Conservation (phyloP, 2,113 vertebrate species). For the Larimichthys crocea region DNA sequence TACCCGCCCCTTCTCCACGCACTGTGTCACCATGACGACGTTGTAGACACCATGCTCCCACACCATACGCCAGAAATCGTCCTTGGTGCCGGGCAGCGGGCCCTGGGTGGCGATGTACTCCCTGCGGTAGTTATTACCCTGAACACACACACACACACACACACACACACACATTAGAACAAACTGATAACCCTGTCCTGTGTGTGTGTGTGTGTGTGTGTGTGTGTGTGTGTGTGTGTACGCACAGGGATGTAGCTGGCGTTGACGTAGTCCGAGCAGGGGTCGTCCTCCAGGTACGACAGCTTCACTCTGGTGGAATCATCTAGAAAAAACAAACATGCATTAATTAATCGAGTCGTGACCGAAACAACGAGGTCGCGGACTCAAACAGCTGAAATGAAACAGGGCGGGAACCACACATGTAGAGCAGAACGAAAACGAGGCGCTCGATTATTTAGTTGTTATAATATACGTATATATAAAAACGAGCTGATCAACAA, state of each 20-base stretch:
- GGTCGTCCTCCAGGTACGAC: slow-evolving; percentile 93
- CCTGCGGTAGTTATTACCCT: slow-evolving; percentile 94
- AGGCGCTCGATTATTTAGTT: too few species aligned
- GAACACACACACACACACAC: slow-evolving; percentile 16
- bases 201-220: background rate
- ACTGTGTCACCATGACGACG: slow-evolving; percentile 98
- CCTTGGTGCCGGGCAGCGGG: slow-evolving; percentile 96
- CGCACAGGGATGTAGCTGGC: slow-evolving; percentile 96
- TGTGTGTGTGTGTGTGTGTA: slow-evolving; percentile 7
- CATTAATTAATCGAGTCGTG: too few species aligned
- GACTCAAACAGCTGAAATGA: too few species aligned
- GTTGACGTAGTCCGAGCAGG: slow-evolving; percentile 96
- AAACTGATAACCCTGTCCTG: too few species aligned
- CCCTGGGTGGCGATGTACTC: slow-evolving; percentile 98
- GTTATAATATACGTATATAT: too few species aligned
- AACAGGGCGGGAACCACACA: too few species aligned
- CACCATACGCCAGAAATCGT: slow-evolving; percentile 98
- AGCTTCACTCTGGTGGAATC: slow-evolving; percentile 95
- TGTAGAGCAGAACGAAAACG: too few species aligned
- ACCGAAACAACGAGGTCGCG: too few species aligned
- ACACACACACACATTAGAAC: too few species aligned
- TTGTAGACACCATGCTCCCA: slow-evolving; percentile 97
- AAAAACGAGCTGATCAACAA: too few species aligned
- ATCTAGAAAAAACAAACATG: slow-evolving; percentile 78
- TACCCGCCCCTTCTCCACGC: slow-evolving; percentile 95